Evolutionary conservation across 2,113 vertebrate genomes (phyloP), one percentile per base, ranked within the genome.

Genomic region (Halcyon malimbica): DNA sequence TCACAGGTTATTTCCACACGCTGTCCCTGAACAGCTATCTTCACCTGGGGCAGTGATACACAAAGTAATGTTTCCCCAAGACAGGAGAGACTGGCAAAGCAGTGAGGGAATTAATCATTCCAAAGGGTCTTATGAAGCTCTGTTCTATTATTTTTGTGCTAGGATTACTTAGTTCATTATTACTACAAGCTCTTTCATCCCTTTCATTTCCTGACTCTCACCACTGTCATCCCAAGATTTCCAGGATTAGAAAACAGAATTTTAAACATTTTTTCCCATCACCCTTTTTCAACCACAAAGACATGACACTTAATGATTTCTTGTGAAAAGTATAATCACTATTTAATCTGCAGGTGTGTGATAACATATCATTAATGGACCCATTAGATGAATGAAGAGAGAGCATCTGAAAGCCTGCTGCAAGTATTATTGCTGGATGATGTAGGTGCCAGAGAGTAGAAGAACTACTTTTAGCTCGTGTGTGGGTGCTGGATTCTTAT

Each of bases 351-450:
- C 39, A 53, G 35, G 3, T 78, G 80, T 85, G 44, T 31, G 76
- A 63, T 91, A 76, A n/a, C 37, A 2, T 76, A 11, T 44, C 10
- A 71, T 94, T 93, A 96, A 95, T 60, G 57, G 56, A 73, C 13
- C 28, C 29, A 71, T 75, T 79, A 88, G 56, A 56, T 92, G 86
- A 95, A 93, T 81, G 42, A 93, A 89, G 83, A 90, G 41, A 56
- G 48, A 80, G n/a, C 28, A 69, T n/a, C 31, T 85, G 51, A 88
- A 94, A 91, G 6, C 78, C 42, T 81, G 7, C 41, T 86, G 73
- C 71, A 17, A 16, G 25, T 77, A 44, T 83, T 85, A 81, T 20
- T 88, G 70, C 60, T 83, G 15, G 41, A 42, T 56, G 57, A 53
- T 57, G 64, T 51, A 78, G 73, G 42, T 86, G 63, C 15, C 29